Percentiles rank a stretch among this genome's conserved stretches.
Evolutionary conservation across 2,113 vertebrate genomes (phyloP).

Genomic region (Bathybates hornii): DNA sequence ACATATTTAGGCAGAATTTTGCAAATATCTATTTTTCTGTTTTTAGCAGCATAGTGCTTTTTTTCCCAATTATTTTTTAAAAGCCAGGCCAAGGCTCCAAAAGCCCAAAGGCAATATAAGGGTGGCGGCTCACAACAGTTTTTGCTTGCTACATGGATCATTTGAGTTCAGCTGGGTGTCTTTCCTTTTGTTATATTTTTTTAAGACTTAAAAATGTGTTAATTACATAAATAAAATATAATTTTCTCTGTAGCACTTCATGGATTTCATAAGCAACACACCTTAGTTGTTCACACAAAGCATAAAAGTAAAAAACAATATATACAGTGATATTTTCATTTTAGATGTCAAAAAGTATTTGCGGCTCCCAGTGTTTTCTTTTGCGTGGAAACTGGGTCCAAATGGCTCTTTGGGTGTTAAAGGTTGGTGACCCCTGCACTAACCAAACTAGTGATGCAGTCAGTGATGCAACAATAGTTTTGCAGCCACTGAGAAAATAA

Average conservation of each 20-base stretch:
- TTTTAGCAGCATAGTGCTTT: too few species aligned
- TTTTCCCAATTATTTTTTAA: too few species aligned
- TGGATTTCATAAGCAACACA: too few species aligned
- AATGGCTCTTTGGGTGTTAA: neutral
- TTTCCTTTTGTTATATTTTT: rapidly evolving
- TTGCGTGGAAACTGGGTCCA: rapidly evolving
- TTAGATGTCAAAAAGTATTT: neutral
- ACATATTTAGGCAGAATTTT: too few species aligned
- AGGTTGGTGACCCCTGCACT: neutral
- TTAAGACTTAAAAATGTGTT: too few species aligned
- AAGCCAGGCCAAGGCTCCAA: rapidly evolving
- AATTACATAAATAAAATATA: too few species aligned
- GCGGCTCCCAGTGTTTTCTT: neutral
- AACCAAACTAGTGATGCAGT: neutral
- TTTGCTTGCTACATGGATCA: too few species aligned
- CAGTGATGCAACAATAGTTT: neutral
- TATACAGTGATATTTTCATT: neutral
- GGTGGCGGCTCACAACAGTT: too few species aligned
- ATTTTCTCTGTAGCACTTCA: too few species aligned
- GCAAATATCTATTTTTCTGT: too few species aligned
- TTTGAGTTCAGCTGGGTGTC: too few species aligned
- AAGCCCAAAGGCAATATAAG: rapidly evolving
- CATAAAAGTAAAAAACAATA: neutral
- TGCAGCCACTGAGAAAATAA: neutral
- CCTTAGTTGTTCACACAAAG: too few species aligned